These are phyloP conservation scores for Onychorhynchus coronatus DNA, from an alignment of 2,113 vertebrate genomes.

Conservation along the genomic window DNA sequence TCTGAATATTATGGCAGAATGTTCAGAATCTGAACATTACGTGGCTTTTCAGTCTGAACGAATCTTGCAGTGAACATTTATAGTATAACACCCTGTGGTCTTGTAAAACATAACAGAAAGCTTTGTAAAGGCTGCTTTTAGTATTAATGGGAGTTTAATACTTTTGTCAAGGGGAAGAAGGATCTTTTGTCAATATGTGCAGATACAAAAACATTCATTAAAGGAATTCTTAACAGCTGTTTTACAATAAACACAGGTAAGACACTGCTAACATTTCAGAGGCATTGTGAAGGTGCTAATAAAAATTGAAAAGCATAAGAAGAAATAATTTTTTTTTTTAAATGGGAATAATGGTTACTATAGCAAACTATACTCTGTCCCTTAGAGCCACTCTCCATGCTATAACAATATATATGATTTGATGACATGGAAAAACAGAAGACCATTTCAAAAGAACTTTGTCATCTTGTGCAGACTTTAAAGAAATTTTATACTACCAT, in stretches of 20 bases:
- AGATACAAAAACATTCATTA: not conserved
- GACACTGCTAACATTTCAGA: not conserved
- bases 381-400: not conserved
- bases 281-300: not conserved
- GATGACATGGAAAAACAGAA: not conserved
- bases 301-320: not conserved
- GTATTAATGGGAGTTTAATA: not conserved
- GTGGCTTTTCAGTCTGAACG: not conserved
- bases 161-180: not conserved
- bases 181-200: not conserved
- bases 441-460: not conserved
- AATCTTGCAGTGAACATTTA: not conserved
- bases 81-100: not conserved
- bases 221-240: not conserved
- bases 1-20: not conserved
- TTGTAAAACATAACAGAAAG: not conserved
- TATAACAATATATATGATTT: not conserved
- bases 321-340: not conserved
- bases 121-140: not conserved
- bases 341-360: not conserved
- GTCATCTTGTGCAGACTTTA: not conserved
- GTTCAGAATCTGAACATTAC: not conserved
- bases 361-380: not conserved
- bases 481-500: not conserved
- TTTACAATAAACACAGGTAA: not conserved